phyloP scores from a whole-genome alignment of 2,113 vertebrate genomes.

The Elanoides forficatus region DNA sequence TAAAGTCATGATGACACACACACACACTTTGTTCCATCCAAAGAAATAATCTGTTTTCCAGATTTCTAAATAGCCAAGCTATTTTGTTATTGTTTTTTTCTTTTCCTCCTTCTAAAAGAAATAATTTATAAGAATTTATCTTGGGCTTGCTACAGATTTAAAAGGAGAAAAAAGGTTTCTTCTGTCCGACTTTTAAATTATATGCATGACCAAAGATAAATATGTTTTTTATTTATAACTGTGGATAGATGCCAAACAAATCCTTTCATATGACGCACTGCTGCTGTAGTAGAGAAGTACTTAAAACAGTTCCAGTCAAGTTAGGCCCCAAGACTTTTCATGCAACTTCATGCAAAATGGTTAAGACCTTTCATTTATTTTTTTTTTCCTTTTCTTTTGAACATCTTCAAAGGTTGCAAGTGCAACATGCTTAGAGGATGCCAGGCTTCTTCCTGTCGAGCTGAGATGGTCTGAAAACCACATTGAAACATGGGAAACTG shows the following conservation, averaged over 20 bases:
- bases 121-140: slow-evolving; percentile 73
- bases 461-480: slow-evolving; percentile 20
- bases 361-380: not conserved
- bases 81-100: slow-evolving; percentile 58
- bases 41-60: slow-evolving; percentile 55
- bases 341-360: not conserved
- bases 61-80: slow-evolving; percentile 50
- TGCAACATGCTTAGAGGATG: not conserved
- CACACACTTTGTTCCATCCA: slow-evolving; percentile 57
- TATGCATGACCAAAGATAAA: slow-evolving; percentile 49
- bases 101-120: slow-evolving; percentile 63
- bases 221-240: slow-evolving; percentile 60
- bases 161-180: slow-evolving; percentile 10
- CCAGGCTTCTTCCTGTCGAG: slow-evolving; percentile 13
- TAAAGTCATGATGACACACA: slow-evolving; percentile 64
- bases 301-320: slow-evolving; percentile 52
- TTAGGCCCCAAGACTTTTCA: slow-evolving; percentile 11
- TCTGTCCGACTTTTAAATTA: slow-evolving; percentile 32
- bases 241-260: slow-evolving; percentile 43
- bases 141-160: slow-evolving; percentile 55
- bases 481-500: not conserved
- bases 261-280: slow-evolving; percentile 29
- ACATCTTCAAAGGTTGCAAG: slow-evolving; percentile 49
- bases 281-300: slow-evolving; percentile 17
- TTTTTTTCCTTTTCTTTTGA: slow-evolving; percentile 1